These are phyloP conservation scores for Campoletis sonorensis DNA, from an alignment of 1,140 invertebrate species.

Conservation along the genomic window DNA sequence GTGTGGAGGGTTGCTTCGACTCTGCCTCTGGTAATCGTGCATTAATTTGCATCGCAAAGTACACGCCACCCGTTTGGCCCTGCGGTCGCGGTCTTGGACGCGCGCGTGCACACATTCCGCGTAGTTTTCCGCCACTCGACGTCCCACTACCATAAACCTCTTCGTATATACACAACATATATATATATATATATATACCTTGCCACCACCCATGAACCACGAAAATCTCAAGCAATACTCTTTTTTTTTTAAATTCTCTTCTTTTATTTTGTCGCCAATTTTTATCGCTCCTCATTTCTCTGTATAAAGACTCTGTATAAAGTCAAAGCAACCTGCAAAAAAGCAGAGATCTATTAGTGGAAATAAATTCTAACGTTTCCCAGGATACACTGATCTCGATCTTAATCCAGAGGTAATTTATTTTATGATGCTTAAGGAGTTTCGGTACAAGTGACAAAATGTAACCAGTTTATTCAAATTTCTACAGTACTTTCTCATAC, in stretches of 20 bases:
- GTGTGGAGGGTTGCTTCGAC: conserved; percentile 62
- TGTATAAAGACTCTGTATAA: too few relatives aligned
- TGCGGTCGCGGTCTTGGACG: conserved; percentile 46
- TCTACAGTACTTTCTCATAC: too few relatives aligned
- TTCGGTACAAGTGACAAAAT: too few relatives aligned
- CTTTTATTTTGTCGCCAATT: too few relatives aligned
- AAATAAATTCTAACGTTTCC: too few relatives aligned
- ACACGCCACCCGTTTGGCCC: conserved; percentile 69
- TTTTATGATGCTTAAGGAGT: too few relatives aligned
- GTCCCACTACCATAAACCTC: conserved; percentile 26
- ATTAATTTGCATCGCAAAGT: conserved; percentile 75
- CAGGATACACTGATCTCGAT: too few relatives aligned
- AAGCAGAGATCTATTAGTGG: too few relatives aligned
- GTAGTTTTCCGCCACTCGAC: conserved; percentile 61
- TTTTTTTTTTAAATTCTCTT: not conserved
- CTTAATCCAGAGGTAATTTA: too few relatives aligned
- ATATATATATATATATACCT: not conserved
- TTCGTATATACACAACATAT: not conserved
- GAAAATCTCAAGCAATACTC: conserved; percentile 22
- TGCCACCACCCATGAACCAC: conserved; percentile 39
- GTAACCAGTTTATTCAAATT: too few relatives aligned
- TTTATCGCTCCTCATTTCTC: too few relatives aligned
- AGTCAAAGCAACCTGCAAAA: too few relatives aligned
- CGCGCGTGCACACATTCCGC: conserved; percentile 65
- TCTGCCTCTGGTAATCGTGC: conserved; percentile 66